Evolutionary conservation across 2,888 invertebrate species (phyloP), one percentile per base, ranked within the genome.

Genomic region (Dichetophora obliterata): DNA sequence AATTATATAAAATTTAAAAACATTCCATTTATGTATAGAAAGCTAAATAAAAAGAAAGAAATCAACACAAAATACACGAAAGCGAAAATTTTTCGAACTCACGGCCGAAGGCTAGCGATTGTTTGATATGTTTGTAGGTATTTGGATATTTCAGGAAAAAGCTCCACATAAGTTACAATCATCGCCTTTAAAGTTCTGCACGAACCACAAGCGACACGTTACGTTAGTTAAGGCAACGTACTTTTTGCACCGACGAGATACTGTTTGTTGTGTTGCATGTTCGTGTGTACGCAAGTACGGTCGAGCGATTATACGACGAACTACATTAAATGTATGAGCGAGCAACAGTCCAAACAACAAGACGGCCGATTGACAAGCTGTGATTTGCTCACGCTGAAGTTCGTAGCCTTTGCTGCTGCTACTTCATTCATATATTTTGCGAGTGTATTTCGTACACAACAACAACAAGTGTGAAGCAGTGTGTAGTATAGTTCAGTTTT

Each of bases 351-450:
- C 9, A 59, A 59, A 59, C 59, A 59, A 24, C 59, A 59, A 5
- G 66, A 66, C 37, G n/a, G n/a, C 34, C 66, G 66, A 66, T 37
- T 66, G 66, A 66, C 66, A 37, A 37, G 19, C 31, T 59, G 19
- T n/a, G n/a, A n/a, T n/a, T n/a, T n/a, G n/a, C n/a, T n/a, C n/a
- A n/a, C n/a, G n/a, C n/a, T n/a, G n/a, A n/a, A n/a, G n/a, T n/a
- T n/a, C n/a, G n/a, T n/a, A 59, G 14, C 24, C 24, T 5, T 24
- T 1, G 57, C 27, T 24, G 57, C 19, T 59, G 57, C 9, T 59
- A 24, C 27, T 8, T 9, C 24, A 24, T 59, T 59, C 27, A n/a
- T 24, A 24, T 59, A 59, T 11, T 22, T 59, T 43, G 14, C 43
- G 11, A 43, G 14, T 43, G 43, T 43, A 43, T 43, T 43, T 43